These are phyloP conservation scores for Argyrosomus regius DNA, from an alignment of 2,797 vertebrate species.

Conservation along the genomic window DNA sequence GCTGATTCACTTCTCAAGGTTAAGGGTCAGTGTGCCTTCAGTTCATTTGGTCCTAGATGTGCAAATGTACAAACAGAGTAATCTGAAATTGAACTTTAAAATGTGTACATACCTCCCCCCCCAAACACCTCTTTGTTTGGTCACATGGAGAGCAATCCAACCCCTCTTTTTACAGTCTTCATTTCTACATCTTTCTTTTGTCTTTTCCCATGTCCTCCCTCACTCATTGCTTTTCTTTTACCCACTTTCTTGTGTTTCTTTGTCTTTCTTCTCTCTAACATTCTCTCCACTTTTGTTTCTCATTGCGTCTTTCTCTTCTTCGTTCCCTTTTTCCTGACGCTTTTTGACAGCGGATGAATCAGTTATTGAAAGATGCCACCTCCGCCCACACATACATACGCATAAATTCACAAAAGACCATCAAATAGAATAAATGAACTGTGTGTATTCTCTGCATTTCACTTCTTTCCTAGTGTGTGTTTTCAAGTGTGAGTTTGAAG, in stretches of 20 bases:
- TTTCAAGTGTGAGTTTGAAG: conserved; percentile 48
- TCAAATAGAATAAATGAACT: conserved; percentile 71
- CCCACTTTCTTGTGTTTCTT: conserved; percentile 34
- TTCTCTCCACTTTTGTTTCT: conserved; percentile 45
- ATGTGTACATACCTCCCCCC: not conserved
- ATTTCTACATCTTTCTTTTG: conserved; percentile 14
- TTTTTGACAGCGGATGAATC: conserved; percentile 68
- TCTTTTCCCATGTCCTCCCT: conserved; percentile 48
- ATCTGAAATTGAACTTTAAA: conserved; percentile 18
- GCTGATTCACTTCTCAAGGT: conserved; percentile 28
- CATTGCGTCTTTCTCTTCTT: conserved; percentile 29
- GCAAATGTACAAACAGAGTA: not conserved
- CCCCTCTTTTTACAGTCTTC: conserved; percentile 9
- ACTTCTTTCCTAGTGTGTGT: conserved; percentile 25
- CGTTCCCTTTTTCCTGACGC: conserved; percentile 30
- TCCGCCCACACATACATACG: conserved; percentile 12
- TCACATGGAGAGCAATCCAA: conserved; percentile 9
- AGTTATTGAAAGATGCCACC: conserved; percentile 61
- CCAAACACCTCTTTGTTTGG: not conserved
- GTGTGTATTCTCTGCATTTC: conserved; percentile 47
- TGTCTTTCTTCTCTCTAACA: conserved; percentile 38
- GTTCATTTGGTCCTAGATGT: conserved; percentile 12
- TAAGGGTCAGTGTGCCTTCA: conserved; percentile 40
- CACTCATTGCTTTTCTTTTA: conserved; percentile 28
- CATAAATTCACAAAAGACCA: conserved; percentile 53